Base-by-base conservation (phyloP, 2,113 vertebrate genomes). In the Lophotis ruficrista region DNA sequence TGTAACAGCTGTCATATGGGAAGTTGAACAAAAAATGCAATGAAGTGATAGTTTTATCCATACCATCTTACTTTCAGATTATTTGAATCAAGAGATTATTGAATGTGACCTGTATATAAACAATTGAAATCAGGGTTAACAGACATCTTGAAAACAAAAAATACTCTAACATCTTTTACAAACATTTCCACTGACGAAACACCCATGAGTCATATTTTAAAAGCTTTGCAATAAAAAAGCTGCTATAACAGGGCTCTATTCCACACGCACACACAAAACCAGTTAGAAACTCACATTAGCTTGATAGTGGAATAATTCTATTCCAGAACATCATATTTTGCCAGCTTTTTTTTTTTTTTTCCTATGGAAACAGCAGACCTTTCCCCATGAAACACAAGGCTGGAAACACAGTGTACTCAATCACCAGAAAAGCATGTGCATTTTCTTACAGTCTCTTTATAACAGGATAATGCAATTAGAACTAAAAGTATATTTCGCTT, bases 171-270 rank as follows among this genome's bases (percentile, higher is more conserved):
- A 77, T 73, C 18, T 94, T 96, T 86, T 89, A 90, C 22, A 89
- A 57, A 96, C 1, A 6, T 90, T 96, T 94, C 58, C 47, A 93
- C 54, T 95, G 58, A 83, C 41, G 5, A 95, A 96, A 85, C 64
- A 65, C 58, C 25, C 71, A 66, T 60, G 94, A 89, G 76, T 93
- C 83, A 50, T 51, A 82, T 87, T 87, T 95, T 91, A 60, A 87
- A 93, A 95, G 54, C 47, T 88, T 95, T 95, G 53, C 69, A 93
- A 94, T 94, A 93, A 97, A 97, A 96, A 89, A 95, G n/a, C 33
- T 93, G 61, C 61, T 95, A 31, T 70, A 82, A 65, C 37, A 91
- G 90, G 76, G 83, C 91, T 60, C 10, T 65, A 35, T 93, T 91
- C 79, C 75, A 94, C 86, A 96, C 1, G 25, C 75, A 92, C 53